Evolutionary conservation across 2,888 invertebrate species (phyloP).

Genomic region (Synergus gifuensis): DNA sequence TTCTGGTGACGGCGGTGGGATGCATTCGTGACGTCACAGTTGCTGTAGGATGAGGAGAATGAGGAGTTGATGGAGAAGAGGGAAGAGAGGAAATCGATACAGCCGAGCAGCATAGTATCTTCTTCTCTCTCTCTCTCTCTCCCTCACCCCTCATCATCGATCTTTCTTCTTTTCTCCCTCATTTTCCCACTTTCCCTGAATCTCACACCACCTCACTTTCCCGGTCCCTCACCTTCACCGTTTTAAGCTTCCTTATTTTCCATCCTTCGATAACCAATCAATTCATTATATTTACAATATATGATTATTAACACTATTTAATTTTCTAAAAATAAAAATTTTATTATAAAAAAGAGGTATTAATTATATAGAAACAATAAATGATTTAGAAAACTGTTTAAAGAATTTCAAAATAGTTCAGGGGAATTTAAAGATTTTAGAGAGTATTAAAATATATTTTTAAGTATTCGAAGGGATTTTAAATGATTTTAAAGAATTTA

Average conservation of each 20-base stretch:
- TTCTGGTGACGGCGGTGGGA: constrained; percentile 53
- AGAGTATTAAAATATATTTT: no score
- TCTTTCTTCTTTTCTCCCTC: constrained; percentile 48
- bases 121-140: constrained; percentile 50
- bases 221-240: constrained; percentile 31
- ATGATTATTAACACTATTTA: no score
- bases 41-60: constrained; percentile 44
- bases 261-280: constrained; percentile 38
- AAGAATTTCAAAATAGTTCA: no score
- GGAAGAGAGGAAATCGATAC: constrained; percentile 70
- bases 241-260: constrained; percentile 29
- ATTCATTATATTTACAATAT: no score
- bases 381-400: no score
- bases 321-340: no score
- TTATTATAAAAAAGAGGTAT: no score
- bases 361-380: no score
- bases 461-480: no score
- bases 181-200: constrained; percentile 48
- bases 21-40: constrained; percentile 69
- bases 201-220: constrained; percentile 19
- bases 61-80: constrained; percentile 48
- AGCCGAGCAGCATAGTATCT: constrained; percentile 66
- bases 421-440: no score
- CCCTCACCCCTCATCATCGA: constrained; percentile 41
- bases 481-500: no score